These are phyloP conservation scores for Dicrostonyx torquatus DNA, from an alignment of 2,797 vertebrate genomes.

Conservation along the genomic window DNA sequence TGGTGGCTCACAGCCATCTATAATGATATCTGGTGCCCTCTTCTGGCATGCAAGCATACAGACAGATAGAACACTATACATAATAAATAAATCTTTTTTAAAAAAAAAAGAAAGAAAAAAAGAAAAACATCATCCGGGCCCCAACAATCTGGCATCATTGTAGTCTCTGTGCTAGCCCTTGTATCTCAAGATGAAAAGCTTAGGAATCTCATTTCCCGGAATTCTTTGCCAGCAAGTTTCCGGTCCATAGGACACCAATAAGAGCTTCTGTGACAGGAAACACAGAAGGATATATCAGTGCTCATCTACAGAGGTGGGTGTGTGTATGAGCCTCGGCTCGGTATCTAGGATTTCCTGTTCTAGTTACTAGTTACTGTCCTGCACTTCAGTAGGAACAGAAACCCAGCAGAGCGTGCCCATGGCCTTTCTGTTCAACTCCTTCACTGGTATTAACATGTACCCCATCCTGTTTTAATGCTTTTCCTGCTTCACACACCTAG, in stretches of 20 bases:
- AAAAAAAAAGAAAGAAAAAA: too few species aligned
- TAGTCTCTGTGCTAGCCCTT: background rate
- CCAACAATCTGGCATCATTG: background rate
- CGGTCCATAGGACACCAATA: background rate
- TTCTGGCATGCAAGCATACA: too few species aligned
- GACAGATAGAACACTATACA: too few species aligned
- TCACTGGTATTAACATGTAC: background rate
- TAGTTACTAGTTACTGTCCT: background rate
- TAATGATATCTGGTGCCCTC: too few species aligned
- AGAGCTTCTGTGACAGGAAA: background rate
- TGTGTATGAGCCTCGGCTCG: background rate
- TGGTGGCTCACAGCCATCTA: too few species aligned
- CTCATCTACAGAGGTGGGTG: background rate
- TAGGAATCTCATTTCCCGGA: slow-evolving; percentile 22
- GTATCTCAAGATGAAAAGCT: background rate
- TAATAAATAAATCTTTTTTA: too few species aligned
- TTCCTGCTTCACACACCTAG: background rate
- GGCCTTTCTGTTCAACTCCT: background rate
- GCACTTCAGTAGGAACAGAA: background rate
- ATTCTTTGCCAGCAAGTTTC: background rate
- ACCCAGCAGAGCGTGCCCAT: background rate
- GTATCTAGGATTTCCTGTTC: background rate
- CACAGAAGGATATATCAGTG: background rate
- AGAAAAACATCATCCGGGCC: too few species aligned
- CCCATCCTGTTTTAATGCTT: background rate